A percentile compares a stretch with the other conserved stretches of the same genome.
phyloP scores from a whole-genome alignment of 2,888 invertebrate species.

The Bellardia bayeri region DNA sequence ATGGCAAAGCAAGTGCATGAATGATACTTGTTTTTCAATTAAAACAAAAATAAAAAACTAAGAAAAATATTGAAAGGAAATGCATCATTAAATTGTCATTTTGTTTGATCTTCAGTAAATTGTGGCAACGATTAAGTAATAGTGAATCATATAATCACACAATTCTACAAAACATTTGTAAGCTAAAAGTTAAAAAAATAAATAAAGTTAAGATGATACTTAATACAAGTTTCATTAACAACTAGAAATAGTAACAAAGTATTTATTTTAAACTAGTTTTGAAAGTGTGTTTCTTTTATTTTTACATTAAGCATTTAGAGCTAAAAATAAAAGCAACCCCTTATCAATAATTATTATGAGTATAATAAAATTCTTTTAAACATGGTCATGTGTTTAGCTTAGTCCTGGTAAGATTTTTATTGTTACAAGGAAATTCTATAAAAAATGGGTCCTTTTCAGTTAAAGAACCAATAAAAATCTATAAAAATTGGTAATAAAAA shows the following conservation, averaged over 20 bases:
- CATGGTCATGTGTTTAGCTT: not conserved
- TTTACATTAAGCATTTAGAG: not conserved
- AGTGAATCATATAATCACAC: conserved; percentile 59
- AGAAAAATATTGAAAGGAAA: conserved; percentile 50
- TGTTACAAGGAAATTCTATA: not conserved
- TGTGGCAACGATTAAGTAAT: conserved; percentile 64
- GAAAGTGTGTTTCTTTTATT: not conserved
- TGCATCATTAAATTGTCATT: conserved; percentile 69
- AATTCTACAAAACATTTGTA: conserved; percentile 26
- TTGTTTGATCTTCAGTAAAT: conserved; percentile 67
- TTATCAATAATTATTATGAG: conserved; percentile 62
- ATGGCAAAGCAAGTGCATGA: conserved; percentile 40
- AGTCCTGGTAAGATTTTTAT: not conserved
- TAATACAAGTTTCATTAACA: conserved; percentile 37
- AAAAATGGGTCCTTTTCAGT: not conserved
- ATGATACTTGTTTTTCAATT: conserved; percentile 55
- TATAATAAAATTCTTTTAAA: conserved; percentile 54
- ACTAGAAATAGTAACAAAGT: conserved; percentile 10
- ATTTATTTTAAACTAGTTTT: conserved; percentile 21
- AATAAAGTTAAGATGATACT: not conserved
- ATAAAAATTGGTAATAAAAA: conserved; percentile 57
- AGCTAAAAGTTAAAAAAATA: not conserved
- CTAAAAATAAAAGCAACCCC: conserved; percentile 16
- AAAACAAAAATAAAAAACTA: not conserved
- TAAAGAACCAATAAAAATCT: conserved; percentile 54